Evolutionary conservation across 1,140 invertebrate species (phyloP), one percentile per base, ranked within the genome.

Genomic region (Semibalanus balanoides): DNA sequence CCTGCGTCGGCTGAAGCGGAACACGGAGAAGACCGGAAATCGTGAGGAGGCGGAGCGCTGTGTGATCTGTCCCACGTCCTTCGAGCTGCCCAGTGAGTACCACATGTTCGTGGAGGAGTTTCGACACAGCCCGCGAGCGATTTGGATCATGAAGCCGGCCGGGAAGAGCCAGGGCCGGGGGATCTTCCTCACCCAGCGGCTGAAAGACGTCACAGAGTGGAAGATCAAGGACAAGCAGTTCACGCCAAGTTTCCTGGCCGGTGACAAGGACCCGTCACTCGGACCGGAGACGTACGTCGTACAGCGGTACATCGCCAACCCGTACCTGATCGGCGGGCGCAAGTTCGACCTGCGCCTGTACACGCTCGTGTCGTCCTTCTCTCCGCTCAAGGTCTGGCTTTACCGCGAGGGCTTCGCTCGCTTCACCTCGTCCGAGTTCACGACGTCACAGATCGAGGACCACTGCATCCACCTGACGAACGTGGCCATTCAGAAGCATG

Each of bases 141-240:
- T 94, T 0, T 98, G 95, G 95, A 98, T 98, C 76, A 96, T 98
- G 93, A 98, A 97, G 83, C 96, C 96, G 0, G 95, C 93, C 82
- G 95, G 94, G 30, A 92, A 94, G 83, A 95, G 92, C 25, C 93
- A 95, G 83, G 92, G 80, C 35, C 86, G 88, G 81, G 92, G 92
- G 72, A 94, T 94, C 78, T 91, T 91, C 82, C 82, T 95, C 27
- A 94, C 94, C 83, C 86, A 90, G 80, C 91, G 92, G 86, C 85
- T 81, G 43, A 74, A 29, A 73, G 93, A 19, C 25, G 28, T 72
- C 28, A 30, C n/a, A 9, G 29, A 72, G 29, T 72, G 70, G 84
- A 75, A 28, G 80, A 79, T 69, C 78, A 80, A 35, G 75, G 75
- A 73, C 30, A 75, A 28, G 86, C 86, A 83, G 82, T 85, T 29